A percentile compares a stretch with the other conserved stretches of the same genome.
These are phyloP conservation scores for Andrena trimmerana DNA, from an alignment of 2,888 invertebrate species.

Conservation along the genomic window DNA sequence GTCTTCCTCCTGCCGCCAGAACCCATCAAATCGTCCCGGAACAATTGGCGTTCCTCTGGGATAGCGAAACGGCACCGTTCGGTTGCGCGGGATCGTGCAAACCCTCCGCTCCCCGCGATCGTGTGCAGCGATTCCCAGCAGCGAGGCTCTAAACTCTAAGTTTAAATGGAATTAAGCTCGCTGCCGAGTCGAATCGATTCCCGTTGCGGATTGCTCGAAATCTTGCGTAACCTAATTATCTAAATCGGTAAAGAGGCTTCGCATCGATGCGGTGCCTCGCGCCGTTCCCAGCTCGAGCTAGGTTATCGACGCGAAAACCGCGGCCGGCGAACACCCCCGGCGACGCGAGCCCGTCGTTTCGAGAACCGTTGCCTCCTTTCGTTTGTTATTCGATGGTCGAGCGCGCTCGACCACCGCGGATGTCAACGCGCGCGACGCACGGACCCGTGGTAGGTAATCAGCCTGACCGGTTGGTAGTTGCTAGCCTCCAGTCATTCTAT, in stretches of 20 bases:
- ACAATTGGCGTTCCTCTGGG: not conserved
- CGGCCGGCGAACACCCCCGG: not conserved
- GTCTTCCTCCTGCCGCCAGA: not conserved
- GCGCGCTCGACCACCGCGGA: not conserved
- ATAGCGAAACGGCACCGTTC: not conserved
- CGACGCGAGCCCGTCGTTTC: slow-evolving; percentile 28
- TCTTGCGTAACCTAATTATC: slow-evolving; percentile 28
- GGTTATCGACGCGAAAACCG: not conserved
- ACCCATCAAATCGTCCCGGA: not conserved
- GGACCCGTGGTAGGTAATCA: slow-evolving; percentile 55
- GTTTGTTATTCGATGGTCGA: slow-evolving; percentile 34
- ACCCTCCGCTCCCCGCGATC: not conserved
- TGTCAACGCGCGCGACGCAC: slow-evolving; percentile 48
- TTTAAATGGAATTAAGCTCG: slow-evolving; percentile 8
- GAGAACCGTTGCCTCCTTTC: not conserved
- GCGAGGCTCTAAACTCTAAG: not conserved
- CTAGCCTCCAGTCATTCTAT: slow-evolving; percentile 45
- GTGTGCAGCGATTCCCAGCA: not conserved
- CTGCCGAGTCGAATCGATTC: slow-evolving; percentile 20
- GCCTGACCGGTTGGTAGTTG: slow-evolving; percentile 48
- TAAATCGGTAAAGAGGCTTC: slow-evolving; percentile 10
- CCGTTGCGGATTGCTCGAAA: slow-evolving; percentile 22
- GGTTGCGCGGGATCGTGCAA: not conserved
- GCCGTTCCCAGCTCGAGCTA: not conserved
- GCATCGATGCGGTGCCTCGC: not conserved